These are phyloP conservation scores for Pterocles gutturalis DNA, from an alignment of 2,113 vertebrate genomes.

Conservation along the genomic window DNA sequence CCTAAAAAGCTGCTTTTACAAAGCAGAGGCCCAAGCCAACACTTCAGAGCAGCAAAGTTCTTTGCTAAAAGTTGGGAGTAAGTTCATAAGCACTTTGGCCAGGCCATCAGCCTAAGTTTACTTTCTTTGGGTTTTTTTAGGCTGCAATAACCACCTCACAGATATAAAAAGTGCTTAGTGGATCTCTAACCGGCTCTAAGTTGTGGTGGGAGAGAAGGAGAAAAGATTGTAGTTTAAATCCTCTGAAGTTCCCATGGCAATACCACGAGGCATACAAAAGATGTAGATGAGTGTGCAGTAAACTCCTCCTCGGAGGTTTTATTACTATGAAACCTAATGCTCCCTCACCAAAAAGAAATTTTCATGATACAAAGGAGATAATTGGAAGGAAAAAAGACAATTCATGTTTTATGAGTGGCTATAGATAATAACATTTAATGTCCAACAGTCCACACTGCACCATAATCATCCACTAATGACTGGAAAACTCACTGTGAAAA, in stretches of 20 bases:
- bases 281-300: neutral
- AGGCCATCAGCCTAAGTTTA: neutral
- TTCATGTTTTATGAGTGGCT: neutral
- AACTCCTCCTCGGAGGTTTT: constrained; percentile 26
- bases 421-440: constrained; percentile 13
- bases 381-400: constrained; percentile 11
- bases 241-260: constrained; percentile 27
- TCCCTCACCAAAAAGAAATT: constrained; percentile 1
- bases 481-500: constrained; percentile 18
- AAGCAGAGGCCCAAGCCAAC: neutral
- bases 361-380: constrained; percentile 36
- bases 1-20: neutral
- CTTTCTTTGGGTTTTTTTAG: neutral
- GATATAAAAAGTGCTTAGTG: neutral
- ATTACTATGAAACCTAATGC: constrained; percentile 57
- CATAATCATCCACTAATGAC: constrained; percentile 38
- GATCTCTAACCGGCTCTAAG: neutral
- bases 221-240: neutral
- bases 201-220: neutral
- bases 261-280: neutral
- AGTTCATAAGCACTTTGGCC: neutral
- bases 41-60: neutral
- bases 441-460: neutral
- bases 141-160: neutral
- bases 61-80: neutral